Evolutionary conservation across 2,113 vertebrate genomes (phyloP).

Genomic region (Lampris megalopsis): DNA sequence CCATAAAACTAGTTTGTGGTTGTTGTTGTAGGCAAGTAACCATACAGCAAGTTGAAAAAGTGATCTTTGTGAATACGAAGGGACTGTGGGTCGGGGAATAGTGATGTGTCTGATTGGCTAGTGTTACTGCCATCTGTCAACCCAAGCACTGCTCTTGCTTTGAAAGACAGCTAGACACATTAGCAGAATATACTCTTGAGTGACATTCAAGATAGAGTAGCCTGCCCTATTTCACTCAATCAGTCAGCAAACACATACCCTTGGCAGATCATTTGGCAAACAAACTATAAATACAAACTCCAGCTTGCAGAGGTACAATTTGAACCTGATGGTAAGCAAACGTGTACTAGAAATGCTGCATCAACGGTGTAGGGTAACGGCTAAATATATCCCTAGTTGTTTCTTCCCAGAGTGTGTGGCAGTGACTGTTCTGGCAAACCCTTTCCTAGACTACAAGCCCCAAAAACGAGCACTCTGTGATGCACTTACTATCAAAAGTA

Average conservation of each 20-base stretch:
- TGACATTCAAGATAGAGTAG: slow-evolving; percentile 74
- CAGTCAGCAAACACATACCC: slow-evolving; percentile 66
- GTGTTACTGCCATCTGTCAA: slow-evolving; percentile 33
- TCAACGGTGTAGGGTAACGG: slow-evolving; percentile 18
- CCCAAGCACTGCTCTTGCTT: slow-evolving; percentile 53
- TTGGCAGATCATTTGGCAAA: slow-evolving; percentile 48
- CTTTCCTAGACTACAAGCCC: slow-evolving; percentile 14
- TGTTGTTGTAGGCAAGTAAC: neutral
- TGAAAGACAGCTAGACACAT: slow-evolving; percentile 73
- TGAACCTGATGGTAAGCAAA: slow-evolving; percentile 20
- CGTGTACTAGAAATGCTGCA: slow-evolving; percentile 14
- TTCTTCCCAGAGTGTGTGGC: slow-evolving; percentile 4
- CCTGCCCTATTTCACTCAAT: slow-evolving; percentile 78
- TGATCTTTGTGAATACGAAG: slow-evolving; percentile 53
- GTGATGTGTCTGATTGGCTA: slow-evolving; percentile 43
- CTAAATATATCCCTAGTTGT: slow-evolving; percentile 4
- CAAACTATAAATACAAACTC: slow-evolving; percentile 52
- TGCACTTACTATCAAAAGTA: neutral
- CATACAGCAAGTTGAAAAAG: slow-evolving; percentile 2
- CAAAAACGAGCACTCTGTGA: neutral
- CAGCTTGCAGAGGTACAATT: slow-evolving; percentile 48
- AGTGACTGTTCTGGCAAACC: slow-evolving; percentile 9
- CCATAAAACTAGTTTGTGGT: slow-evolving; percentile 4
- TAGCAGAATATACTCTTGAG: slow-evolving; percentile 71
- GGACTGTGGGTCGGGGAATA: slow-evolving; percentile 23